Percentiles rank a stretch among this genome's conserved stretches.
Evolutionary conservation across 2,797 vertebrate species (phyloP).

Genomic region (Uromys caudimaculatus): DNA sequence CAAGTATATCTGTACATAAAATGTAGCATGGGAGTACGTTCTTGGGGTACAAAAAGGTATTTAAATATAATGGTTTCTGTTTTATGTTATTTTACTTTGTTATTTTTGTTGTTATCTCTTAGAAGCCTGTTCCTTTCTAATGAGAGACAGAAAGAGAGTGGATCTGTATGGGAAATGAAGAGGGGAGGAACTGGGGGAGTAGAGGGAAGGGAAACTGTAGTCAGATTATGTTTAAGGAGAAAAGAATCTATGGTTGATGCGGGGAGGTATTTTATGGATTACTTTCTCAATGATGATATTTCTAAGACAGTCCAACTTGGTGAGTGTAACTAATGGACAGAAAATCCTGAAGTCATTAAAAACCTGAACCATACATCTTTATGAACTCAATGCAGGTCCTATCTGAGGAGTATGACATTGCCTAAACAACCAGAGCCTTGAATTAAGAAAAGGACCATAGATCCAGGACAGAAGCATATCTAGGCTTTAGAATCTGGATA

Average conservation of each 20-base stretch:
- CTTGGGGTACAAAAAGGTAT: not conserved
- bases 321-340: not conserved
- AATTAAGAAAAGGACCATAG: not conserved
- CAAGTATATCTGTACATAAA: slow-evolving; percentile 9
- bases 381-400: not conserved
- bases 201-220: not conserved
- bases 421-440: not conserved
- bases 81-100: not conserved
- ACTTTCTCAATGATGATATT: not conserved
- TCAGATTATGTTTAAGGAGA: not conserved
- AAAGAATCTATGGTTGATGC: not conserved
- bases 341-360: not conserved
- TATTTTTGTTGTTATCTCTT: not conserved
- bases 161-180: not conserved
- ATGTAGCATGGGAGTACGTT: not conserved
- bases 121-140: not conserved
- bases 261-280: not conserved
- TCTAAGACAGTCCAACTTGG: not conserved
- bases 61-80: not conserved
- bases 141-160: not conserved
- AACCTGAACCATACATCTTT: not conserved
- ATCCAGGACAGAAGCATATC: not conserved
- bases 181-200: not conserved
- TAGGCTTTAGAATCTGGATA: not conserved
- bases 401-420: not conserved